Evolutionary conservation across 2,797 vertebrate genomes (phyloP), one percentile per base, ranked within the genome.

Genomic region (Erpetoichthys calabaricus): DNA sequence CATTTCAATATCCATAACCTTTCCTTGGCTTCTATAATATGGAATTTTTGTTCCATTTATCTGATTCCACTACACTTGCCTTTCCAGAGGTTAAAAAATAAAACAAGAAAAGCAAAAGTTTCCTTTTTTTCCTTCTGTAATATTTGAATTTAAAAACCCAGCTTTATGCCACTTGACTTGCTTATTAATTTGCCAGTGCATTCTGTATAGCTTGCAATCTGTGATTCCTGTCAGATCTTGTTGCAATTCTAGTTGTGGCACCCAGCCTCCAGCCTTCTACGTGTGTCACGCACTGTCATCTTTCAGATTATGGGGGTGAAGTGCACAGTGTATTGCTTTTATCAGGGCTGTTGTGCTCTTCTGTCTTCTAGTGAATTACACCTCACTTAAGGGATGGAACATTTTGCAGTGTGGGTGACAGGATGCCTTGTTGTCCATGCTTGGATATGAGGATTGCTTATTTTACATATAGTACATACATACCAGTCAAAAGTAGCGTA

Each of bases 171-270:
- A 57, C 56, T 41, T 5, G 44, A 42, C 47, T 53, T 42, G 54
- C 9, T 42, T 56, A 59, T 60, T 69, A 56, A 42, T 55, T 5
- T 55, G 56, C 47, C 51, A 59, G 7, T 55, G 42, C 55, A 53
- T 45, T 47, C 47, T 50, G 51, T 45, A 61, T 64, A 65, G 63
- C 63, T 63, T 59, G 64, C 65, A 62, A 61, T 58, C 53, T 56
- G 62, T 55, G 56, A 53, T 53, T 51, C 58, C 53, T 65, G 65
- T 66, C 67, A 57, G 56, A 59, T 67, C 3, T 41, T 44, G 8
- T 44, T 5, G 4, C 51, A 47, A 55, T 51, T 63, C 9, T 41
- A 10, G 50, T 62, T 52, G 47, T 59, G 51, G 6, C 43, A 44
- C 41, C 5, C 4, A 10, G 7, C 53, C 41, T 55, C 25, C 25